Conservation (phyloP, 2,888 invertebrate genomes). For the Drosophila prolongata region DNA sequence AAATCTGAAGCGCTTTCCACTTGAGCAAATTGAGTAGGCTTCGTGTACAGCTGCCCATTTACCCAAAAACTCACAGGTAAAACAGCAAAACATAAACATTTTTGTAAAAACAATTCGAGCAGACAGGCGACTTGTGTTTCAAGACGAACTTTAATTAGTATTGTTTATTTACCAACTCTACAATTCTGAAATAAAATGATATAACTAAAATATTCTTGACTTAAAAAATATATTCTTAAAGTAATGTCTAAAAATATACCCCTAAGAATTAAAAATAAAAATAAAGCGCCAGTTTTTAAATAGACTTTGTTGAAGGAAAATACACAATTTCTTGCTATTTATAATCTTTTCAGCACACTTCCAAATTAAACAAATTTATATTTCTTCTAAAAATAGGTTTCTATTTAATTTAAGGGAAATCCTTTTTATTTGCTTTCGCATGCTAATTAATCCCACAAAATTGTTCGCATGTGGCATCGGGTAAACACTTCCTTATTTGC, state of each 20-base stretch:
- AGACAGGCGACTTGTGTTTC: not conserved
- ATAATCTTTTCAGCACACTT: too few species aligned
- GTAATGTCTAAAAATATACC: too few species aligned
- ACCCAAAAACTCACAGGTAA: constrained; percentile 17
- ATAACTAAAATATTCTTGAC: too few species aligned
- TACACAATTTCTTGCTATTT: too few species aligned
- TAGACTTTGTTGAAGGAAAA: too few species aligned
- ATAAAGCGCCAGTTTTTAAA: too few species aligned
- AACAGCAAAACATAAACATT: constrained; percentile 12
- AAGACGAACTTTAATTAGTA: not conserved
- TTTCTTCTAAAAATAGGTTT: too few species aligned
- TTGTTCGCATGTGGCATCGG: not conserved
- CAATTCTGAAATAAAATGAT: too few species aligned
- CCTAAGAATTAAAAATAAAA: too few species aligned
- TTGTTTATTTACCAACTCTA: too few species aligned
- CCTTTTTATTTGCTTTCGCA: not conserved
- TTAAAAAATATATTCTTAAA: too few species aligned
- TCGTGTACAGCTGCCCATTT: constrained; percentile 15
- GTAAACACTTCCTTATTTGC: constrained; percentile 5
- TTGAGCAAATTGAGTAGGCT: constrained; percentile 29
- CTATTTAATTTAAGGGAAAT: not conserved
- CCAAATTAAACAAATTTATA: too few species aligned
- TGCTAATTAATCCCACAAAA: not conserved
- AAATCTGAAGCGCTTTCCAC: constrained; percentile 32
- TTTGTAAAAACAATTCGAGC: constrained; percentile 4